Base-by-base conservation (phyloP, 2,113 vertebrate genomes). In the Anhinga rufa region DNA sequence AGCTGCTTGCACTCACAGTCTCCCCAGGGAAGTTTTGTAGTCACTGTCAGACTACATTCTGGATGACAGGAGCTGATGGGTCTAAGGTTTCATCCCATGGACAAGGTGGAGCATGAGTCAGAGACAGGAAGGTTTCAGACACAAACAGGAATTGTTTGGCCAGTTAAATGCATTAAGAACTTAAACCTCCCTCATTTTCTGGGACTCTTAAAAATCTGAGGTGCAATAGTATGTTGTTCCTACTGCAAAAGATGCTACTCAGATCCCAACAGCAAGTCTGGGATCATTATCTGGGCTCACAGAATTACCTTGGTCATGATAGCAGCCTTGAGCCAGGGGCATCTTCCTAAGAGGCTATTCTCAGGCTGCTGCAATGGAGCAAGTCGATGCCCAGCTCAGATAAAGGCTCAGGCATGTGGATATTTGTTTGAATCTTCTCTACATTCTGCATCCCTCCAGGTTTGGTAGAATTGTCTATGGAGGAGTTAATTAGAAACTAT, bases 1-100 rank as follows among this genome's bases (percentile, higher is more conserved):
- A 95, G 34, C 88, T 84, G 70, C 91, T 81, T 58, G 85, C 22
- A 25, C n/a, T 72, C 72, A 20, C 68, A 64, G 26, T 60, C 66
- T 87, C 75, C 77, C 82, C 13, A 42, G 11, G 77, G 92, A 93
- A 51, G 29, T 58, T 94, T 93, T 81, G 40, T 46, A 93, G 82
- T 32, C 60, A 31, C 69, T 95, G 95, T 96, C 94, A 96, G 65
- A 79, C 84, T 55, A 24, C 44, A 68, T 93, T 97, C 89, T 60
- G 36, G 8, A 58, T 86, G 93, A 70, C 81, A 82, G 58, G 65
- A 90, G 48, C 44, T 70, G 83, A 94, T 62, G 61, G 58, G 82
- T 86, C 57, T 76, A 26, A 88, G 66, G 54, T 92, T 96, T 96
- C 77, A 82, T 65, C 91, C 92, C 44, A 25, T 29, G 42, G 42